Conservation (phyloP, 2,113 vertebrate species). For the Oreotragus oreotragus region DNA sequence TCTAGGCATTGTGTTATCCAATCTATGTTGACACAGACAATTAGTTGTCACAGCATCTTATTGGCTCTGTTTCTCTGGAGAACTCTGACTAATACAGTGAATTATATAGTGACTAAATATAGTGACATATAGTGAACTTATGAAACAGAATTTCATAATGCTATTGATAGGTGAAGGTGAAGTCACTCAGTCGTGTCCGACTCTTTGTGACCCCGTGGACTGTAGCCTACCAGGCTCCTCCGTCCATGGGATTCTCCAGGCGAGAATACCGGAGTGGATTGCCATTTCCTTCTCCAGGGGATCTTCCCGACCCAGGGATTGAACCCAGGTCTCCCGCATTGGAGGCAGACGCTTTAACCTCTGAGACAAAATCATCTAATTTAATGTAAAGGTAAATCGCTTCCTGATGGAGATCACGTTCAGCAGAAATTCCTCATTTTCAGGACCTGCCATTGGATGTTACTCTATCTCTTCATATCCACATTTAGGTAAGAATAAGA, state of each 20-base stretch:
- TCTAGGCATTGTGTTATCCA: not conserved
- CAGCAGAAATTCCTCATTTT: not conserved
- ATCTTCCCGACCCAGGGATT: no score
- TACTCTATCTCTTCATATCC: not conserved
- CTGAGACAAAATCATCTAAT: not conserved
- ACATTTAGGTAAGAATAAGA: not conserved
- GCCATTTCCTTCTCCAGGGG: no score
- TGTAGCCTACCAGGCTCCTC: no score
- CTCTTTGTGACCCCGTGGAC: no score
- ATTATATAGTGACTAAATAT: not conserved
- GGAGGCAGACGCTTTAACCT: no score
- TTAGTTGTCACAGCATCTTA: not conserved
- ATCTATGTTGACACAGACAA: not conserved
- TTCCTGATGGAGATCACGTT: not conserved
- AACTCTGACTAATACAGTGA: not conserved
- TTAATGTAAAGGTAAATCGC: not conserved
- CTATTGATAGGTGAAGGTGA: not conserved
- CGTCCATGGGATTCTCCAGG: no score
- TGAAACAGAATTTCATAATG: not conserved
- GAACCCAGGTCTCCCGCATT: no score
- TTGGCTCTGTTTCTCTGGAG: not conserved
- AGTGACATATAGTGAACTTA: not conserved
- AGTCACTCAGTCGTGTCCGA: no score
- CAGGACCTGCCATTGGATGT: not conserved
- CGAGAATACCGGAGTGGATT: no score